phyloP scores from a whole-genome alignment of 1,140 invertebrate species.

The Drosophila persimilis region DNA sequence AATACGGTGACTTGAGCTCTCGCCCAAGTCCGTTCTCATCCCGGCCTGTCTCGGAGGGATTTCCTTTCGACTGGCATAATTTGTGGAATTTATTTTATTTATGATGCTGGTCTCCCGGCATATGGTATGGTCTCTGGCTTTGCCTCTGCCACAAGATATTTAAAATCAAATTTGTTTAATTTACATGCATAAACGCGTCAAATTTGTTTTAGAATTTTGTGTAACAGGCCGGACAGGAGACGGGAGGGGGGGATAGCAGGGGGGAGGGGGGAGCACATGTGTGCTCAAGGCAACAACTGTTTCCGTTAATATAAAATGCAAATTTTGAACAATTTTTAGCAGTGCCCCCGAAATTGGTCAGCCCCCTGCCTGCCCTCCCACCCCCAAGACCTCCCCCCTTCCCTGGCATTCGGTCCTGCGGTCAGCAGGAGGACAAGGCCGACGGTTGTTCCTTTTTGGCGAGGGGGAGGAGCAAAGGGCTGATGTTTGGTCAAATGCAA shows the following conservation, averaged over 20 bases:
- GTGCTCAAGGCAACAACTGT: conserved; percentile 80
- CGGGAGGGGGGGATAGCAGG: conserved; percentile 28
- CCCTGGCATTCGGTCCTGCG: conserved; percentile 50
- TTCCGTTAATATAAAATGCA: conserved; percentile 82
- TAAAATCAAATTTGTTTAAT: conserved; percentile 82
- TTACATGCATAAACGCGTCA: conserved; percentile 81
- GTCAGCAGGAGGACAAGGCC: conserved; percentile 53
- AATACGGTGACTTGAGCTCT: conserved; percentile 59
- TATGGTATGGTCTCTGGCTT: conserved; percentile 26
- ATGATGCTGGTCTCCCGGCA: conserved; percentile 32
- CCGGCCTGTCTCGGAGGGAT: conserved; percentile 2
- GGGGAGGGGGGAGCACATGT: conserved; percentile 37
- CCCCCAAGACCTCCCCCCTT: not conserved
- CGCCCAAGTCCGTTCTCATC: conserved; percentile 29
- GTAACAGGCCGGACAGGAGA: conserved; percentile 47
- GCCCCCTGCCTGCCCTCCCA: not conserved
- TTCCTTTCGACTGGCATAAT: conserved; percentile 37
- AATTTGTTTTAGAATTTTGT: conserved; percentile 77
- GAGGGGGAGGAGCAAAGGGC: too few species aligned
- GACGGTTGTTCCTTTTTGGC: too few species aligned
- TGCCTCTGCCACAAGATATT: conserved; percentile 71
- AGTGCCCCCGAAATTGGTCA: conserved; percentile 54
- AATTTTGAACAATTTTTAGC: conserved; percentile 76
- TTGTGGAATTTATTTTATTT: conserved; percentile 53
- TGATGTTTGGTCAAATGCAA: conserved; percentile 72